A percentile compares a stretch with the other conserved stretches of the same genome.
Conservation (phyloP, 92 coral and sea anemone species). For the Parazoanthus atlanticus region DNA sequence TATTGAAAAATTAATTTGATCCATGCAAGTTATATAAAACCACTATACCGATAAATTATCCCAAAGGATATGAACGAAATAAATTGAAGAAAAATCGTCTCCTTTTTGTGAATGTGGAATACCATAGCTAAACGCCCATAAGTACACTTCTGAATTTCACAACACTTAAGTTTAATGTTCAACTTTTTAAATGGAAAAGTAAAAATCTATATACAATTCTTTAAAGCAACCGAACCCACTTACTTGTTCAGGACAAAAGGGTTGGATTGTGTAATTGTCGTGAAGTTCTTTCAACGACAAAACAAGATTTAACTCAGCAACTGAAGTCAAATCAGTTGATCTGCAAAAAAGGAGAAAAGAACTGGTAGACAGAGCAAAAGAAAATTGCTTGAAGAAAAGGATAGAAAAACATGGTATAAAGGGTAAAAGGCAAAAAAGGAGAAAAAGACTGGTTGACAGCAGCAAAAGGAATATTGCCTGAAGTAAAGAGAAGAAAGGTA, state of each 20-base stretch:
- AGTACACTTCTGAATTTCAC: no score
- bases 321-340: slow-evolving; percentile 50
- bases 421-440: neutral
- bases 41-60: no score
- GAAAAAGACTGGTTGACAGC: neutral
- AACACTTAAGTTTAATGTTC: no score
- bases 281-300: slow-evolving; percentile 70
- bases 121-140: no score
- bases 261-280: slow-evolving; percentile 62
- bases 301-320: slow-evolving; percentile 47
- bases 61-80: no score
- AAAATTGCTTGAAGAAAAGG: neutral
- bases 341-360: slow-evolving; percentile 15
- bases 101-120: no score
- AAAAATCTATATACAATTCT: no score
- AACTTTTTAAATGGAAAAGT: no score
- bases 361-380: neutral
- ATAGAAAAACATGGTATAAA: neutral
- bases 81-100: no score
- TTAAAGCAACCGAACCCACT: neutral
- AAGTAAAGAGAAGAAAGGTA: neutral
- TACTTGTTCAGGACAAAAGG: slow-evolving; percentile 53
- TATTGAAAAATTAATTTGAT: no score
- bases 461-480: no score
- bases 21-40: no score